Evolutionary conservation across 2,888 invertebrate genomes (phyloP), one percentile per base, ranked within the genome.

Genomic region (Norana najaformis): DNA sequence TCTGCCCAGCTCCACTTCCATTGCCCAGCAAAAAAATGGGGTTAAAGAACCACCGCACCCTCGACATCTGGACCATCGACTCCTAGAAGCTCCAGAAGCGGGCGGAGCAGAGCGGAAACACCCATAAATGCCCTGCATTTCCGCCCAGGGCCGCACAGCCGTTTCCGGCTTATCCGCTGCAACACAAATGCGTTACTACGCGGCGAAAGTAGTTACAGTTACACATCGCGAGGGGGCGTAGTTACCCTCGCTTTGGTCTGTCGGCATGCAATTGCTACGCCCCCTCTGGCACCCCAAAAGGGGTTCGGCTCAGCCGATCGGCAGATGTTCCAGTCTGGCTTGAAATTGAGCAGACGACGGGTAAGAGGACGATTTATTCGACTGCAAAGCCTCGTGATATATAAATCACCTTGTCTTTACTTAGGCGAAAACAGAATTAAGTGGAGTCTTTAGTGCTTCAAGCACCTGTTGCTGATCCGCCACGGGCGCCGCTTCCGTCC

Each of bases 61-160:
- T 69, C 69, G 69, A 69, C 69, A 69, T 30, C 30, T 69, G 69
- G 2, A n/a, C 69, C 6, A 1, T 0, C 69, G 69, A 8, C 85
- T 85, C 85, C 85, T 36, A 16, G 85, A 85, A 85, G 37, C 36
- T 85, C 85, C 34, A 85, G 85, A 85, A 85, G 20, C 85, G 85
- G 37, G 37, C 85, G 85, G 85, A 4, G 85, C 37, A 37, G 6
- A 85, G 20, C 37, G 85, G 85, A 35, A 85, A 85, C 85, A 85
- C 85, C 85, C 85, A 36, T 35, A 37, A n/a, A 85, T 36, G 85
- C 85, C 85, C 85, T 37, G 35, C 85, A 20, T 35, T 36, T 85
- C 85, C 85, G 85, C 36, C 85, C 85, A 85, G 35, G 35, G 1
- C 85, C 35, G 18, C 85, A 37, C 20, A 18, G 36, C 36, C 36